Percentiles rank a stretch among this genome's conserved stretches.
phyloP scores from a whole-genome alignment of 2,113 vertebrate species.

The Propithecus coquereli region DNA sequence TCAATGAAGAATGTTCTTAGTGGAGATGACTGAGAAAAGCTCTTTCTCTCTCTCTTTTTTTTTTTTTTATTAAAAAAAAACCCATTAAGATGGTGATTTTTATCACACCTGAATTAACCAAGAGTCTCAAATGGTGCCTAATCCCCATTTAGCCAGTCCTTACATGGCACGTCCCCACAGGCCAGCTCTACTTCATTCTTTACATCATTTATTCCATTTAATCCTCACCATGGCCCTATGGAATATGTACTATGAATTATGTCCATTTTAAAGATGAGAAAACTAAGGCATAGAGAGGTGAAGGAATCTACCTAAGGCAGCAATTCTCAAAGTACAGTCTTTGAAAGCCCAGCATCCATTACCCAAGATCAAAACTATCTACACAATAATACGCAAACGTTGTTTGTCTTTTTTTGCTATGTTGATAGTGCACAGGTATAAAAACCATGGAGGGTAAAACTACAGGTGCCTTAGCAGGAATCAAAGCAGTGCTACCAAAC shows the following conservation, averaged over 20 bases:
- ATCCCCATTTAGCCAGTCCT: background rate
- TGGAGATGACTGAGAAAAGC: background rate
- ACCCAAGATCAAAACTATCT: background rate
- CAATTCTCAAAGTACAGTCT: background rate
- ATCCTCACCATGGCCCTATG: background rate
- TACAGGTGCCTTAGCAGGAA: accelerated
- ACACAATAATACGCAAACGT: background rate
- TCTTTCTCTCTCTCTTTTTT: background rate
- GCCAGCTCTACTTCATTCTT: background rate
- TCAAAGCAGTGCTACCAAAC: background rate
- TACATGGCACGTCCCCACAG: background rate
- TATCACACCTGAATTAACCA: background rate
- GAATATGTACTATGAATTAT: background rate
- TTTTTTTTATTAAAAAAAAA: background rate
- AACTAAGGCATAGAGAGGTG: background rate
- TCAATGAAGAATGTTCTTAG: background rate
- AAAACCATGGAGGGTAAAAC: background rate
- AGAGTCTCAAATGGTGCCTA: background rate
- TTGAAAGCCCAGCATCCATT: background rate
- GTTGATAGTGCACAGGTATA: background rate
- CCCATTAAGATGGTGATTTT: background rate
- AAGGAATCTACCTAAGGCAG: background rate
- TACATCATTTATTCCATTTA: background rate
- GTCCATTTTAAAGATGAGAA: background rate
- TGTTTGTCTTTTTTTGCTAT: background rate